These are phyloP conservation scores for Xenopus petersii DNA, from an alignment of 2,797 vertebrate genomes.

Conservation along the genomic window DNA sequence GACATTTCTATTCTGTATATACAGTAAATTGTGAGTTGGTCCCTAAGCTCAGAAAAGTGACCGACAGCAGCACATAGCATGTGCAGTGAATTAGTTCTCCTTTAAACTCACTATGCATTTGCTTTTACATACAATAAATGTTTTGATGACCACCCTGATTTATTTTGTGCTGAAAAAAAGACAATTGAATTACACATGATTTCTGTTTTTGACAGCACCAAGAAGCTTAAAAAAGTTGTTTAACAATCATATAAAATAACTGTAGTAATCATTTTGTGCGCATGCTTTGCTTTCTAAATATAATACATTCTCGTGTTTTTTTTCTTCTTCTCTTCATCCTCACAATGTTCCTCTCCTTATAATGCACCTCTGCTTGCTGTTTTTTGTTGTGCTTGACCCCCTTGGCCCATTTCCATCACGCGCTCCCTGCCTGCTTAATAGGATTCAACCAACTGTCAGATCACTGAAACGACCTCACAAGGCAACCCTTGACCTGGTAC, in stretches of 20 bases:
- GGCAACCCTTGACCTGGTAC: slow-evolving; percentile 67
- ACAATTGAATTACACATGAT: too few species aligned
- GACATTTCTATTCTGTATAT: too few species aligned
- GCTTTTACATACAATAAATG: too few species aligned
- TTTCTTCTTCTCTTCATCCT: slow-evolving; percentile 61
- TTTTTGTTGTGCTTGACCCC: slow-evolving; percentile 65
- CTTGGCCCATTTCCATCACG: slow-evolving; percentile 87
- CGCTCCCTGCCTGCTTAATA: slow-evolving; percentile 92
- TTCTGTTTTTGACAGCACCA: too few species aligned
- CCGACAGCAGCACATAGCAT: too few species aligned
- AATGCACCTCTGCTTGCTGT: slow-evolving; percentile 67
- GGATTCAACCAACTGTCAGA: slow-evolving; percentile 81
- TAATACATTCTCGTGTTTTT: slow-evolving; percentile 60
- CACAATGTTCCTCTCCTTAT: slow-evolving; percentile 59
- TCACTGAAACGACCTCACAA: slow-evolving; percentile 68
- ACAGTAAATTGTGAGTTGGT: too few species aligned
- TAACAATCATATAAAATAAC: slow-evolving; percentile 24
- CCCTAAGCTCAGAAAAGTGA: too few species aligned
- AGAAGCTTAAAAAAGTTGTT: too few species aligned
- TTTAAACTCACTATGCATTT: too few species aligned
- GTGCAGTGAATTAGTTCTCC: too few species aligned
- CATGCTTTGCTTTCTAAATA: slow-evolving; percentile 58
- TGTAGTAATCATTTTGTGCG: slow-evolving; percentile 42
- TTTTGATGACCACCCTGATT: too few species aligned
- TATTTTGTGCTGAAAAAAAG: too few species aligned